phyloP scores from a whole-genome alignment of 2,888 invertebrate species.

The Congeria kusceri region DNA sequence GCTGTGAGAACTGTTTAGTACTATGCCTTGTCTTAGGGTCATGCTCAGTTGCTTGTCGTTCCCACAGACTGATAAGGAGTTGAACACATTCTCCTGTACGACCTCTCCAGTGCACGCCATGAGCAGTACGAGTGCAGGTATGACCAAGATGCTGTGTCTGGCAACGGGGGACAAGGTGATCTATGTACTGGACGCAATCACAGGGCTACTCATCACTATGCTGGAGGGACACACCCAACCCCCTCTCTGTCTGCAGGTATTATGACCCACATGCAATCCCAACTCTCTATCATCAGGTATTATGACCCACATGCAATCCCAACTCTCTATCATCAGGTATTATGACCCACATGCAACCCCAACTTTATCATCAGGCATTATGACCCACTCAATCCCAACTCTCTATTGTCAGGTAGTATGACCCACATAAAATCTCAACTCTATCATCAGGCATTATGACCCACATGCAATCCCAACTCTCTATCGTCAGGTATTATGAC shows the following conservation, averaged over 20 bases:
- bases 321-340: neutral
- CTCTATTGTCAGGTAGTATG: too few species aligned
- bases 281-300: neutral
- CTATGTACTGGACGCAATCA: conserved; percentile 71
- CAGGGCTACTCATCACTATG: conserved; percentile 75
- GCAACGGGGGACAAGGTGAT: conserved; percentile 73
- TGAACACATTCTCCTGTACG: conserved; percentile 71
- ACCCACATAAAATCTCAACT: too few species aligned
- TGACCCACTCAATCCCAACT: neutral
- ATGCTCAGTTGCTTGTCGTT: neutral
- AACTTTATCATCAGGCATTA: neutral
- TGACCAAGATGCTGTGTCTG: conserved; percentile 72
- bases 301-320: neutral
- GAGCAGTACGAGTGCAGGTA: conserved; percentile 71
- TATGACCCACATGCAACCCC: neutral
- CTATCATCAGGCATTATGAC: neutral
- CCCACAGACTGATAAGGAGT: conserved; percentile 70
- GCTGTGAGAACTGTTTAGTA: too few species aligned
- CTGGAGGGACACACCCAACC: conserved; percentile 74
- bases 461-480: too few species aligned
- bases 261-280: conserved; percentile 1
- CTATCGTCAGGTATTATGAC: too few species aligned
- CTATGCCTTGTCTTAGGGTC: neutral
- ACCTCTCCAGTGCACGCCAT: conserved; percentile 72
- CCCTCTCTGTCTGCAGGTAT: conserved; percentile 71